A percentile compares a stretch with the other conserved stretches of the same genome.
These are phyloP conservation scores for Columba livia DNA, from an alignment of 2,113 vertebrate genomes.

Conservation along the genomic window DNA sequence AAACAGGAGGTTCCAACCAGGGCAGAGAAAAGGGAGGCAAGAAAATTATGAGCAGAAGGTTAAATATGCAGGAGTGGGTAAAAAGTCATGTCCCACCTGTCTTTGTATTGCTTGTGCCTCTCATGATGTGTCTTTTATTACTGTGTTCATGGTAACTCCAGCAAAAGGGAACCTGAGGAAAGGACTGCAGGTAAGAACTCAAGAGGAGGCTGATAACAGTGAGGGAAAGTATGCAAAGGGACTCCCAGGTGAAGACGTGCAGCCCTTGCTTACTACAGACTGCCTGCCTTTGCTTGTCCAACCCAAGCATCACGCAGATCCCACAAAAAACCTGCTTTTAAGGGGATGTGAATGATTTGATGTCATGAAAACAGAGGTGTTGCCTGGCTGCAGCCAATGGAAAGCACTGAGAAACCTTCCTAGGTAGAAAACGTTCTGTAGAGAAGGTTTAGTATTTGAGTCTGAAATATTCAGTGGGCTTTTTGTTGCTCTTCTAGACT, in stretches of 20 bases:
- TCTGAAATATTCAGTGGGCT: neutral
- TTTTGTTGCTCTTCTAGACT: slow-evolving; percentile 22
- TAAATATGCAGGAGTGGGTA: neutral
- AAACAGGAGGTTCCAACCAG: neutral
- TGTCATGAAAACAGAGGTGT: neutral
- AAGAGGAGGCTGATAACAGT: neutral
- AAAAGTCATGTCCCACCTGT: fast-evolving
- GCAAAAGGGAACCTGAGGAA: neutral
- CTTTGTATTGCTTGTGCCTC: neutral
- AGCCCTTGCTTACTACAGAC: neutral
- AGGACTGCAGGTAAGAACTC: neutral
- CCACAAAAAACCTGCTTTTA: neutral
- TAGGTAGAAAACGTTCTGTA: neutral
- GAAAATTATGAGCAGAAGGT: neutral
- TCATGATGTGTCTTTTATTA: too few relatives aligned
- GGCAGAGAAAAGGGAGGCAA: neutral
- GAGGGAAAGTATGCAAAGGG: neutral
- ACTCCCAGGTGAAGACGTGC: neutral
- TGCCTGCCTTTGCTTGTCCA: neutral
- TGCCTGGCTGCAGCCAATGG: neutral
- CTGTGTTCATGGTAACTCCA: neutral
- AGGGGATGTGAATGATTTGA: neutral
- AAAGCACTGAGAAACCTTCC: neutral
- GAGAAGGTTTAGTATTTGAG: neutral
- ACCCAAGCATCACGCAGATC: neutral